Conservation (phyloP, 2,888 invertebrate genomes). For the Eumerus sabulonum region DNA sequence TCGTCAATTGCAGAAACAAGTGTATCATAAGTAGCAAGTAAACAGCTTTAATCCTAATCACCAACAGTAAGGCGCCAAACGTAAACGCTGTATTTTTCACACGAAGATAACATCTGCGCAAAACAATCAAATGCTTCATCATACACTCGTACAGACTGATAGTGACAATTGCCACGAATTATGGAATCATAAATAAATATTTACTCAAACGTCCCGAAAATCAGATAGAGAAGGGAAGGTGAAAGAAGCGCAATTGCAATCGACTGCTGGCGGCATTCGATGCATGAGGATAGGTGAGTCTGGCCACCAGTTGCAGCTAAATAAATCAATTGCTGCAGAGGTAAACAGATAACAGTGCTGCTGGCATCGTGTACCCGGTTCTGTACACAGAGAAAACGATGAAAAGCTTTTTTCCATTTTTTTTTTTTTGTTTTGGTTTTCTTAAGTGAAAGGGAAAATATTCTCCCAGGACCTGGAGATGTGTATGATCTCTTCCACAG, state of each 20-base stretch:
- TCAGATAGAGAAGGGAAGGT: constrained; percentile 11
- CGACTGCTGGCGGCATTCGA: too few relatives aligned
- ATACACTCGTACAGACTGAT: constrained; percentile 43
- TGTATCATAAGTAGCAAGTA: neutral
- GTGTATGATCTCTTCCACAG: constrained; percentile 64
- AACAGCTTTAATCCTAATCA: constrained; percentile 16
- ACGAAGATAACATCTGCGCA: constrained; percentile 54
- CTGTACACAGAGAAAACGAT: too few relatives aligned
- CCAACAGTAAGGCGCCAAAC: neutral
- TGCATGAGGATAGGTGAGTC: constrained; percentile 17
- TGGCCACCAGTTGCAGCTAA: constrained; percentile 27
- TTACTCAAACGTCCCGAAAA: constrained; percentile 46
- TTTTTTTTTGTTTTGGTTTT: constrained; percentile 14
- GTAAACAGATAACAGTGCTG: constrained; percentile 67
- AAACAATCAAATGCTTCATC: constrained; percentile 46
- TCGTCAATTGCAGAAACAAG: too few relatives aligned
- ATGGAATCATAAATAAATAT: constrained; percentile 58
- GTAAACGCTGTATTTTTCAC: constrained; percentile 40
- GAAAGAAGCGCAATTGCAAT: constrained; percentile 16
- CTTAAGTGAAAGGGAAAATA: constrained; percentile 69
- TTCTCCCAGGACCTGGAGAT: constrained; percentile 69
- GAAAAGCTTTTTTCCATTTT: too few relatives aligned
- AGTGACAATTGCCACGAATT: constrained; percentile 33
- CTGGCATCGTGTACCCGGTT: constrained; percentile 31
- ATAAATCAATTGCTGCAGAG: constrained; percentile 63